Conservation (phyloP, 2,888 invertebrate genomes). For the Apeira syringaria region DNA sequence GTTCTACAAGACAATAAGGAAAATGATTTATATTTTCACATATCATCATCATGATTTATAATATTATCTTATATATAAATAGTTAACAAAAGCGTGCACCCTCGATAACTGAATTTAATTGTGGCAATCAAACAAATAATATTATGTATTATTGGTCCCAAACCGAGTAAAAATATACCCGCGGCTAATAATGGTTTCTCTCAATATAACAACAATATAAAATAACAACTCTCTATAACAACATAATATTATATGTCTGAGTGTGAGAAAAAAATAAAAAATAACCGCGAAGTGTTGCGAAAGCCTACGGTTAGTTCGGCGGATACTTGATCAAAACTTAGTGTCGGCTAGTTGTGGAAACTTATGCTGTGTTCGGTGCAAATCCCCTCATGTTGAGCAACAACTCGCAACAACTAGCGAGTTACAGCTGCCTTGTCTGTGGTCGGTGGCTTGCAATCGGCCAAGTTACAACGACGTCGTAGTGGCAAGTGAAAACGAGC, state of each 20-base stretch:
- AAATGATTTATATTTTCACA: too few species aligned
- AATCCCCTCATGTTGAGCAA: slow-evolving; percentile 27
- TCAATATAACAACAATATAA: too few species aligned
- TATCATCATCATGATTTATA: too few species aligned
- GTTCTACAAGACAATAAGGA: slow-evolving; percentile 1
- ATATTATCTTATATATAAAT: too few species aligned
- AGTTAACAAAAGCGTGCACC: background rate
- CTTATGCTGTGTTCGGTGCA: slow-evolving; percentile 29
- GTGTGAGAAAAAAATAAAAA: too few species aligned
- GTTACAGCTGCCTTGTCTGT: slow-evolving; percentile 27
- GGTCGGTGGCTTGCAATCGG: slow-evolving; percentile 23
- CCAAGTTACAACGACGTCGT: slow-evolving; percentile 36
- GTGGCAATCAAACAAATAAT: too few species aligned
- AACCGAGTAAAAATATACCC: background rate
- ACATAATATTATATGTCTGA: too few species aligned
- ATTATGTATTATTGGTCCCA: too few species aligned
- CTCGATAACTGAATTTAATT: background rate
- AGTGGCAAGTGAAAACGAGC: slow-evolving; percentile 53
- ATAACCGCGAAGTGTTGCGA: too few species aligned
- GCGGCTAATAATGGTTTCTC: slow-evolving; percentile 1
- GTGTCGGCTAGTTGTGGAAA: slow-evolving; percentile 31
- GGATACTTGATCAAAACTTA: slow-evolving; percentile 34
- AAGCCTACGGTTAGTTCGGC: slow-evolving; percentile 45
- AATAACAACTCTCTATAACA: too few species aligned
- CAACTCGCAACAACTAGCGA: slow-evolving; percentile 26